Percentiles rank a stretch among this genome's conserved stretches.
Evolutionary conservation across 2,888 invertebrate species (phyloP).

Genomic region (Ectemnius cavifrons): DNA sequence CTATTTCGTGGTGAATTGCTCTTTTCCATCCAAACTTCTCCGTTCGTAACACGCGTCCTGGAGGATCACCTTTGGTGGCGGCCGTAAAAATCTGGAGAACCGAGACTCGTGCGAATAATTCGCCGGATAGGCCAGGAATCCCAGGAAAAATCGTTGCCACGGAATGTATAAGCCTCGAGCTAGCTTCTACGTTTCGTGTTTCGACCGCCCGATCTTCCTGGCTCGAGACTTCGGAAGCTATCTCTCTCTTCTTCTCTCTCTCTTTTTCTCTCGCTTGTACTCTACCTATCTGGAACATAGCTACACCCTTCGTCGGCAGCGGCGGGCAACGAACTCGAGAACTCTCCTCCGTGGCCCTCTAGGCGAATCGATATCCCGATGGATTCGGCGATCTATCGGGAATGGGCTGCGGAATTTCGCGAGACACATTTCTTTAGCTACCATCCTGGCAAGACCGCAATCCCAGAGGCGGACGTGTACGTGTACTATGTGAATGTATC

Average conservation of each 20-base stretch:
- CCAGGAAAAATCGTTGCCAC: conserved; percentile 32
- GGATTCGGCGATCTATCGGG: conserved; percentile 41
- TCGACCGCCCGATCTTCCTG: conserved; percentile 36
- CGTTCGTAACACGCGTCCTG: too few species aligned
- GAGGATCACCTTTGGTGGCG: background rate
- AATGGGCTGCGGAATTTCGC: conserved; percentile 40
- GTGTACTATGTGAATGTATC: conserved; percentile 14
- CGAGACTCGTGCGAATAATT: background rate
- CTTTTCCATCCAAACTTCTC: too few species aligned
- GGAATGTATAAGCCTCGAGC: conserved; percentile 35
- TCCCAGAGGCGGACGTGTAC: background rate
- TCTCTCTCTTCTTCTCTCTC: too few species aligned
- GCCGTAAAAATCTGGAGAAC: conserved; percentile 25
- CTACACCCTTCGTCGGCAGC: too few species aligned
- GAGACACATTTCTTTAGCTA: conserved; percentile 33
- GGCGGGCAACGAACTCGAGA: conserved; percentile 21
- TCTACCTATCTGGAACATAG: too few species aligned
- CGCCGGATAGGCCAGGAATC: too few species aligned
- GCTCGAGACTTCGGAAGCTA: conserved; percentile 57
- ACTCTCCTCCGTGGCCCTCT: conserved; percentile 29
- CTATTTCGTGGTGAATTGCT: too few species aligned
- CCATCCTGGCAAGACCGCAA: conserved; percentile 22
- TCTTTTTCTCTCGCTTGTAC: too few species aligned
- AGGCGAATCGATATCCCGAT: conserved; percentile 52
- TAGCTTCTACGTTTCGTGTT: conserved; percentile 29